These are phyloP conservation scores for Cherax destructor DNA, from an alignment of 1,140 invertebrate genomes.

Conservation along the genomic window DNA sequence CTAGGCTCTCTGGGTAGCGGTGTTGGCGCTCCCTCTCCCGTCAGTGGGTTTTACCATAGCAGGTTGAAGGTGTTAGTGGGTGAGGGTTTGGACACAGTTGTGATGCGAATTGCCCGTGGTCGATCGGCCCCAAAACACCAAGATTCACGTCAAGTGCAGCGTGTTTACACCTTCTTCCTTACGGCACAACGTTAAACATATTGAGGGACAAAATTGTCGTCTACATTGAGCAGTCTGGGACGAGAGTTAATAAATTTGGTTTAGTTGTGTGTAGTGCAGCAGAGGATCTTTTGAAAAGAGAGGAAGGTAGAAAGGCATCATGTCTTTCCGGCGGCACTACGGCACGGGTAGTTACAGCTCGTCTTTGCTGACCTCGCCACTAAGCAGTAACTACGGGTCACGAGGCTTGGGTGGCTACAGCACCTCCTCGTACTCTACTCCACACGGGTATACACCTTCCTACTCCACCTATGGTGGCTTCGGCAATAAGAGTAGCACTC, in stretches of 20 bases:
- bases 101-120: neutral
- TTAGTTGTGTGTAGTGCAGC: neutral
- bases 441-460: slow-evolving; percentile 5
- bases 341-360: slow-evolving; percentile 50
- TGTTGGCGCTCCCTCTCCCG: neutral
- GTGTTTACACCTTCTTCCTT: too few relatives aligned
- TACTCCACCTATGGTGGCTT: slow-evolving; percentile 1
- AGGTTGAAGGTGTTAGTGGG: neutral
- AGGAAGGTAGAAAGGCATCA: neutral
- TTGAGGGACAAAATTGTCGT: neutral
- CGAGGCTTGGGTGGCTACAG: slow-evolving; percentile 41
- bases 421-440: slow-evolving; percentile 6
- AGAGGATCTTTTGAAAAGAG: too few relatives aligned
- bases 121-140: neutral
- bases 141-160: too few relatives aligned
- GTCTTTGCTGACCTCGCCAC: slow-evolving; percentile 37
- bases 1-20: neutral
- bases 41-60: neutral
- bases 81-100: neutral
- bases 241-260: neutral
- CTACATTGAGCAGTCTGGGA: neutral
- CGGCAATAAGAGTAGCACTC: neutral
- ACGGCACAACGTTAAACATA: neutral
- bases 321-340: slow-evolving; percentile 61
- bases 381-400: slow-evolving; percentile 32